Evolutionary conservation across 1,140 invertebrate genomes (phyloP).

Genomic region (Platyura marginata): DNA sequence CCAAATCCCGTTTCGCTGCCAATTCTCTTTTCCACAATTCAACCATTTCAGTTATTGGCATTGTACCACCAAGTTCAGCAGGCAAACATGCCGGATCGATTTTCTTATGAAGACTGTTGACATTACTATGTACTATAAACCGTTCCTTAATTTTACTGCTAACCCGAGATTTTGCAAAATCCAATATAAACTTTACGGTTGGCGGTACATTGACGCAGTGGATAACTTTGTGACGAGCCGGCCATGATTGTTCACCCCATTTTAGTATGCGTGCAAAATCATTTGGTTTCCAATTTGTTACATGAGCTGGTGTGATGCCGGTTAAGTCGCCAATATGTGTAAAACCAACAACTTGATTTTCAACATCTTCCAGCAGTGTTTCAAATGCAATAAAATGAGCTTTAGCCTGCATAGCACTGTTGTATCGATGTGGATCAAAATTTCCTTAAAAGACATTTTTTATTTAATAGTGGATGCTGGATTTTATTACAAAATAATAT

Average conservation of each 20-base stretch:
- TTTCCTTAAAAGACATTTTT: conserved; percentile 25
- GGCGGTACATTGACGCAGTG: conserved; percentile 50
- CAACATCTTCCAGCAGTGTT: conserved; percentile 48
- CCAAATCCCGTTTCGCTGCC: conserved; percentile 34
- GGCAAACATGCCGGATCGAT: conserved; percentile 50
- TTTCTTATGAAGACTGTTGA: conserved; percentile 38
- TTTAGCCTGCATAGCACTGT: conserved; percentile 42
- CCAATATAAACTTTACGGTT: conserved; percentile 46
- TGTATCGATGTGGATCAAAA: conserved; percentile 41
- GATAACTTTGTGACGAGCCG: conserved; percentile 54
- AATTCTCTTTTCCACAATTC: conserved; percentile 42
- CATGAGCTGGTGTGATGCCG: conserved; percentile 34
- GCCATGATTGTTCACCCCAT: conserved; percentile 60
- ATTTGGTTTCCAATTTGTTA: conserved; percentile 44
- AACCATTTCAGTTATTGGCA: conserved; percentile 60
- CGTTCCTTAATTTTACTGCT: conserved; percentile 49
- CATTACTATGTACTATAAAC: conserved; percentile 38
- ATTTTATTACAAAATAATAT: no score
- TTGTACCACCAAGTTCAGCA: conserved; percentile 51
- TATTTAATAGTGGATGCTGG: no score
- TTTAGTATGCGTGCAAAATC: conserved; percentile 43
- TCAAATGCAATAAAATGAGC: conserved; percentile 50
- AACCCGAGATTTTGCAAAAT: conserved; percentile 45
- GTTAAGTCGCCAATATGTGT: conserved; percentile 43
- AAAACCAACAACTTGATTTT: conserved; percentile 48